Evolutionary conservation across 2,888 invertebrate species (phyloP), one percentile per base, ranked within the genome.

Genomic region (Halocaridina rubra): DNA sequence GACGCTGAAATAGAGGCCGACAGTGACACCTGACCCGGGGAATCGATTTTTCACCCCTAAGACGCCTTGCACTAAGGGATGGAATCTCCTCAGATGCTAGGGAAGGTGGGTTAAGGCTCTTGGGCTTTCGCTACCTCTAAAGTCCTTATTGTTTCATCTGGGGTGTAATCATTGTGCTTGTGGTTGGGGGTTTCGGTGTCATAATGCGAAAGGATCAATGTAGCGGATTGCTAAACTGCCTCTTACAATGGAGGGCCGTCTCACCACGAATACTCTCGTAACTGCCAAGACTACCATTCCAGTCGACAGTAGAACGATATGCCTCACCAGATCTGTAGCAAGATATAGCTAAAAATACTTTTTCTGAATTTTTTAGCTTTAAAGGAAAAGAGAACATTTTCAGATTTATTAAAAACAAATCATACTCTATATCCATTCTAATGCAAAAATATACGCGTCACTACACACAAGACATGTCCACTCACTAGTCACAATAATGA

Each of bases 131-230:
- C 0, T 5, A 67, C 19, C 67, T 13, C 80, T 80, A 59, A 72
- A 80, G 57, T 80, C 80, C 80, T 80, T 80, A 80, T 80, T 72
- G 80, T 80, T 80, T 80, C 71, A 80, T 80, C 69, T 32, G 13
- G 71, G 19, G 80, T 80, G 80, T 80, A 80, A 80, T 80, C 33
- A 72, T 72, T 80, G 80, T 80, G 80, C 80, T 80, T 80, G 80
- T 80, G 72, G 71, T 27, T 16, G 46, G 46, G 46, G 80, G 27
- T 29, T 27, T 10, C 19, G 39, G 59, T 57, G 72, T 22, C 69
- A 71, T 80, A 71, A 72, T 80, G 80, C 24, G 30, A n/a, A n/a
- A 19, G 53, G 69, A 71, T 71, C 71, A 53, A 71, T 79, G 79
- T 67, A 57, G 74, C 22, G 74, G 39, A 22, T 53, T 16, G 33